Evolutionary conservation across 2,888 invertebrate species (phyloP), one percentile per base, ranked within the genome.

Genomic region (Abrostola tripartita): DNA sequence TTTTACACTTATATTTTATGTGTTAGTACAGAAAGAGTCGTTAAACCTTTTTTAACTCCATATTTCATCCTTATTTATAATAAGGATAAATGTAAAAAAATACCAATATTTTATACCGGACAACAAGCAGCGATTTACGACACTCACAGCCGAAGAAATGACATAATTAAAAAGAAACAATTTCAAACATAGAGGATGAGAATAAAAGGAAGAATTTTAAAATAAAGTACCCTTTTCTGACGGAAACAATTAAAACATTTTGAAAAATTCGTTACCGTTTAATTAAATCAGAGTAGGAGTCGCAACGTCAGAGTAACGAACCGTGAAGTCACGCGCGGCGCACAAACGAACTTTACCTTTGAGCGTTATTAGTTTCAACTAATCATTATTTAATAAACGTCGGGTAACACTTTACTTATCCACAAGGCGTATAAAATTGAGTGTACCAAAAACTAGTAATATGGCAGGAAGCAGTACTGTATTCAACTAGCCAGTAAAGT

Each of bases 221-320:
- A 57, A 57, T 67, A 65, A 72, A 61, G 55, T 41, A 57, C 51
- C 51, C 52, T 82, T 84, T 85, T 85, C 82, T 87, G 88, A 85
- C 89, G 92, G 92, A 92, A 91, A 88, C 85, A 90, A 92, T 92
- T 90, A 92, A 83, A 80, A 83, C 80, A 81, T 84, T 85, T 81
- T 72, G 68, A 86, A 86, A 87, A 87, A 87, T 85, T 85, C 83
- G 85, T 85, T 82, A 76, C 83, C 76, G 78, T 79, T 87, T 90
- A 92, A 93, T 92, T 92, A 89, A 92, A 92, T 93, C 89, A 89
- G 86, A 84, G 84, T 83, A 82, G 81, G 78, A 82, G 79, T 82
- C 71, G 24, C 24, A 78, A 47, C 44, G 44, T 47, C 36, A 82
- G 69, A 24, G 84, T 87, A 91, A 89, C 92, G 90, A 90, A 88